Conservation (phyloP, 2,888 invertebrate species). For the Phytoseiulus persimilis region DNA sequence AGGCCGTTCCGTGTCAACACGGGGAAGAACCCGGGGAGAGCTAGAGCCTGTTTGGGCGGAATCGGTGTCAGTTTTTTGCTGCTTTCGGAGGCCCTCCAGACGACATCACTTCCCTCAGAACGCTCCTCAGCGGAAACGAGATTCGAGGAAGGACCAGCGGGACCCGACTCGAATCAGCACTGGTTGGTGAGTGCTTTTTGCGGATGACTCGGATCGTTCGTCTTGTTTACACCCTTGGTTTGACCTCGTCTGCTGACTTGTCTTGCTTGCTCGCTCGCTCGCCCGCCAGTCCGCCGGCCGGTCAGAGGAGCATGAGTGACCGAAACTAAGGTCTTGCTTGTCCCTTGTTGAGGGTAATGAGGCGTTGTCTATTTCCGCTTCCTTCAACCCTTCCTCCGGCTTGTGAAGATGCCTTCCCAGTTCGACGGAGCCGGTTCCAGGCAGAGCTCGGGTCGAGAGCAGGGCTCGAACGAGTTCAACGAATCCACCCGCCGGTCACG, state of each 20-base stretch:
- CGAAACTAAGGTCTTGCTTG: conserved; percentile 5
- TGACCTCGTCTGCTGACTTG: conserved; percentile 22
- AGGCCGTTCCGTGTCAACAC: neutral
- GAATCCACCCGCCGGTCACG: neutral
- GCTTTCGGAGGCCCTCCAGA: too few species aligned
- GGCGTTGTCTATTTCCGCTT: conserved; percentile 38
- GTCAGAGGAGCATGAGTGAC: neutral
- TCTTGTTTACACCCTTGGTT: conserved; percentile 38
- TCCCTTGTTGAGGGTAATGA: conserved; percentile 19
- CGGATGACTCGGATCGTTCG: conserved; percentile 1
- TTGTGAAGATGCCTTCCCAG: neutral
- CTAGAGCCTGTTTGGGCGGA: too few species aligned
- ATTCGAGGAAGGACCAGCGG: neutral
- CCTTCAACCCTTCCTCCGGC: neutral
- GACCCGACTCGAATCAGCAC: neutral
- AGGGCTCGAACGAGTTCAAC: neutral
- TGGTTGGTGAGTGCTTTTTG: neutral
- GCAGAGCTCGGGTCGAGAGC: neutral
- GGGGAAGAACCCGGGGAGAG: too few species aligned
- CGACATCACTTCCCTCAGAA: neutral
- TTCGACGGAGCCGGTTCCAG: neutral
- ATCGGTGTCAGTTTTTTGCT: too few species aligned
- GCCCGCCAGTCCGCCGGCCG: too few species aligned
- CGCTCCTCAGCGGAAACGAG: neutral
- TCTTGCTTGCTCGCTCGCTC: too few species aligned